phyloP scores from a whole-genome alignment of 2,797 vertebrate species.

The Poeciliopsis presidionis region DNA sequence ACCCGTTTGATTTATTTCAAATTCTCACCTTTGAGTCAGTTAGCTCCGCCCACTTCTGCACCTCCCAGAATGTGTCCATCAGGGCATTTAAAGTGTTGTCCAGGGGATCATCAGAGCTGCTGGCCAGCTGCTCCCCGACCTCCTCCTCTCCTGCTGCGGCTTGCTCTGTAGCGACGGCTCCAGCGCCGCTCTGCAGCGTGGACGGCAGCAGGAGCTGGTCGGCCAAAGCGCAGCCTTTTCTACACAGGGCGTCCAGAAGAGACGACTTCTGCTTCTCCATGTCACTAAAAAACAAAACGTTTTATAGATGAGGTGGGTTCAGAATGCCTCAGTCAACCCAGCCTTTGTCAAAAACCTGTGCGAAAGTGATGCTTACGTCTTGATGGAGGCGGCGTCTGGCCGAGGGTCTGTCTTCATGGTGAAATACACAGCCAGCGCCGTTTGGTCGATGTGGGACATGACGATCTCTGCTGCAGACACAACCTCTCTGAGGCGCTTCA shows the following conservation, averaged over 20 bases:
- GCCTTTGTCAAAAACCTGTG: neutral
- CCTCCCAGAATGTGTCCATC: conserved; percentile 92
- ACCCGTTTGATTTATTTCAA: neutral
- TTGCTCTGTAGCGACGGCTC: conserved; percentile 49
- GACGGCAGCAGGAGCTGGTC: conserved; percentile 88
- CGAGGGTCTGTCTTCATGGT: conserved; percentile 97
- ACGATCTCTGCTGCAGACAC: conserved; percentile 89
- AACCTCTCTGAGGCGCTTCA: conserved; percentile 90
- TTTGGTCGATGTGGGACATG: conserved; percentile 93
- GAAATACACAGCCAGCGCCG: conserved; percentile 91
- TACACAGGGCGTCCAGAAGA: conserved; percentile 92
- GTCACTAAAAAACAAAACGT: conserved; percentile 81
- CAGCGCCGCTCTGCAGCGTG: conserved; percentile 83
- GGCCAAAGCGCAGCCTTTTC: conserved; percentile 91
- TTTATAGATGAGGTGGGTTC: neutral
- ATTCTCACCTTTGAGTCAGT: conserved; percentile 91
- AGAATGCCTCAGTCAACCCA: neutral
- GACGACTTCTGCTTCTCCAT: conserved; percentile 98
- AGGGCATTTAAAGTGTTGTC: conserved; percentile 81
- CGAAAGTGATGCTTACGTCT: conserved; percentile 82
- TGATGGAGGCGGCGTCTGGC: conserved; percentile 94
- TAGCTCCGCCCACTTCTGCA: conserved; percentile 96
- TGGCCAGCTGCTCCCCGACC: conserved; percentile 63
- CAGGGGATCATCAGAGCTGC: conserved; percentile 85
- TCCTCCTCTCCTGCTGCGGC: conserved; percentile 20